Evolutionary conservation across 2,797 vertebrate species (phyloP).

Genomic region (Darevskia nairensis): DNA sequence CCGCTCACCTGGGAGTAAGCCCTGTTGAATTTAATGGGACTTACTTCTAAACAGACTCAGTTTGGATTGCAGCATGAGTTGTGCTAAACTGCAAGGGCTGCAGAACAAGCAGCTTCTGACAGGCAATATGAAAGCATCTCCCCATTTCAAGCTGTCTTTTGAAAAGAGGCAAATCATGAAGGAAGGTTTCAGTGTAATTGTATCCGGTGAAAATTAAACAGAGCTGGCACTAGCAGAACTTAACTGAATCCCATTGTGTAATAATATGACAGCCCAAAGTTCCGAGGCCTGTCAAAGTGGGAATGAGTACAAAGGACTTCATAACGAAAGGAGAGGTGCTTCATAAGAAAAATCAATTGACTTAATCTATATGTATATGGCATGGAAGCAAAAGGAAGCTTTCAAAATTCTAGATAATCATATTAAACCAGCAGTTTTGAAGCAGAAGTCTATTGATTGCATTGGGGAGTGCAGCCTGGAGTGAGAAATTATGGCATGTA

Average conservation of each 20-base stretch:
- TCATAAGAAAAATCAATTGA: constrained; percentile 25
- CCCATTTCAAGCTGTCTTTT: not conserved
- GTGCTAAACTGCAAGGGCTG: not conserved
- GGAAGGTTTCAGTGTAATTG: not conserved
- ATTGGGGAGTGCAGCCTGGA: not conserved
- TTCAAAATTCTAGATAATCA: not conserved
- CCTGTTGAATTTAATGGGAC: too few species aligned
- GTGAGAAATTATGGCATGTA: not conserved
- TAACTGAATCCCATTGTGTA: not conserved
- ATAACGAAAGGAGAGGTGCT: constrained; percentile 2
- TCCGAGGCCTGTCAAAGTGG: not conserved
- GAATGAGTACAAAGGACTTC: constrained; percentile 1
- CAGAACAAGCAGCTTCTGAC: not conserved
- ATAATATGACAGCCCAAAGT: constrained; percentile 3
- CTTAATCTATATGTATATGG: constrained; percentile 15
- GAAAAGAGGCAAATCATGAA: constrained; percentile 14
- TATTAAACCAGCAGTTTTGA: constrained; percentile 2
- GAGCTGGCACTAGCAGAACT: not conserved
- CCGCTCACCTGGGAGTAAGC: too few species aligned
- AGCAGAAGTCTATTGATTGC: not conserved
- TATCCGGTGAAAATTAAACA: constrained; percentile 14
- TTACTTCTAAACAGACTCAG: too few species aligned
- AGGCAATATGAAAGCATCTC: not conserved
- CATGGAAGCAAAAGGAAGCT: not conserved
- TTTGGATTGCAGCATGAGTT: not conserved